Base-by-base conservation (phyloP, 2,113 vertebrate species). In the Sander lucioperca region DNA sequence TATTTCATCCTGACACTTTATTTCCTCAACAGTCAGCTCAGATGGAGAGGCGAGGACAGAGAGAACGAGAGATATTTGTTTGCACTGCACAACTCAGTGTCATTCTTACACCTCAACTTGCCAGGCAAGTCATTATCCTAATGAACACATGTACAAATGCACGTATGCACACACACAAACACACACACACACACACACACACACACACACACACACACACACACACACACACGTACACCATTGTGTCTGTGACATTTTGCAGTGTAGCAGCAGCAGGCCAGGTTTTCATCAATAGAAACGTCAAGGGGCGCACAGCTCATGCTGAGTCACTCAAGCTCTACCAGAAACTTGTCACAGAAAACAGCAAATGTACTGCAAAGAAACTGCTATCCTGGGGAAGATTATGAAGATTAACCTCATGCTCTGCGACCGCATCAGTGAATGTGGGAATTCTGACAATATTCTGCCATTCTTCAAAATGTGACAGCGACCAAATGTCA, bases 61-160 rank as follows among this genome's bases (percentile, higher is more conserved):
- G 25, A 82, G 77, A 79, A 73, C 25, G 2, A 50, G 78, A 80
- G 70, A 77, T 72, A 65, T 78, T 80, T 89, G 74, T 91, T 85
- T 88, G 73, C 83, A 80, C 63, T 73, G 77, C 64, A 81, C 82
- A 87, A 82, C 77, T 74, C 74, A 62, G 80, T 86, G 84, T 85
- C 80, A 90, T 87, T 92, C 72, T 86, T 64, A 62, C 75, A 77
- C 76, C 63, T 61, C 67, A 77, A 79, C 30, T 84, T 47, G 72
- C 75, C 86, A 73, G 62, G 39, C 82, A 83, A 61, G 72, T 85
- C 71, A 89, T 89, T 86, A 89, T 70, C 84, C 57, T 82, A 21
- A 75, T 61, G 51, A 83, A 65, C 73, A 78, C 65, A 75, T 25
- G 39, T 4, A 76, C 59, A 50, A 56, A 54, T 15, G 5, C 70